Evolutionary conservation across 64 coral and sea anemone species (phyloP), one percentile per base, ranked within the genome.

Genomic region (Pocillopora damicornis): DNA sequence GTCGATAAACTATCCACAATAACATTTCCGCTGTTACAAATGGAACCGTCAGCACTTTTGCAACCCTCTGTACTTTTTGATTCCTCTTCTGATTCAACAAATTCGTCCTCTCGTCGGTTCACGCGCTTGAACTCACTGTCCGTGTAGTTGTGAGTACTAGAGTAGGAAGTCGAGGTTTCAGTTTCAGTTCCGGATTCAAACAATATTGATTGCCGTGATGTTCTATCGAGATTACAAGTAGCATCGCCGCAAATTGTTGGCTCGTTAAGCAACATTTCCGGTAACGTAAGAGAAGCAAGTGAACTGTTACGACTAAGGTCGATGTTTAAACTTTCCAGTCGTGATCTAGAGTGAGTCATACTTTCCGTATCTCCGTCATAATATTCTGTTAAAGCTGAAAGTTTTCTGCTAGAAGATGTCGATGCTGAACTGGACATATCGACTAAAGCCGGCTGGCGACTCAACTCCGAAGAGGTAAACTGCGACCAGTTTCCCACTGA

Each of bases 331-430:
- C 72, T 66, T 58, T 85, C 65, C 38, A 57, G 4, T 85, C 23
- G 37, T 23, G 65, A 72, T 13, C 65, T 36, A 72, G 36, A 25
- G 15, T 15, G 13, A 17, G 14, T 35, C 35, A 42, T 45, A 42
- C 64, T 84, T 18, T 84, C 81, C 23, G 16, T 72, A 38, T 84
- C 81, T n/a, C 63, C 81, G 36, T 85, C 65, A 73, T 85, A 85
- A 51, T 63, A 72, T 72, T 58, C 65, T 1, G 64, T 85, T 20
- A 35, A 22, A 13, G 81, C 37, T 23, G 45, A 85, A 51, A 72
- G 20, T 34, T 51, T 25, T 4, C 38, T 15, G 35, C 61, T 83
- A n/a, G 35, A 72, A 58, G 81, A 72, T 26, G 35, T 72, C 1
- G 37, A 72, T 22, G 81, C 69, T 4, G 81, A 18, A 38, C 63